Conservation (phyloP, 37 sponge, comb jelly and placozoan species). For the Beroe forskalii region DNA sequence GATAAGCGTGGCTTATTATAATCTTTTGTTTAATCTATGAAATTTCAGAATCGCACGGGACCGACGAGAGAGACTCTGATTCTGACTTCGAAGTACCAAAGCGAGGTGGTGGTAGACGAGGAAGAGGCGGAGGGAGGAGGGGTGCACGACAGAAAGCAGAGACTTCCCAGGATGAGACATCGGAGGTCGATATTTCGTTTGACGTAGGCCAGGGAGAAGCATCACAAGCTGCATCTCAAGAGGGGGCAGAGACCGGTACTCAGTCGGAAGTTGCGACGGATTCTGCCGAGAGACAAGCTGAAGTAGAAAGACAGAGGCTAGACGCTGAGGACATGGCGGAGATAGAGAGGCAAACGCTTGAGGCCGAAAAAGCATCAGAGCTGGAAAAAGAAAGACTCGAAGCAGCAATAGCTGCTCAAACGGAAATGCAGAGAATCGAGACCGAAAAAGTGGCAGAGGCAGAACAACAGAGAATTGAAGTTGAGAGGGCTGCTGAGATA, state of each 20-base stretch:
- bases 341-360: not conserved
- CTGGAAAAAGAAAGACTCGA: conserved; percentile 17
- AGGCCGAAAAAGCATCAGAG: conserved; percentile 14
- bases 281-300: not conserved
- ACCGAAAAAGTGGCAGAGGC: not conserved
- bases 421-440: not conserved
- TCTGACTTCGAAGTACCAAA: conserved; percentile 7
- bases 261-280: not conserved
- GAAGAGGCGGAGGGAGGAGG: not conserved
- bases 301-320: not conserved
- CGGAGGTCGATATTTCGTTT: not conserved
- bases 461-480: not conserved
- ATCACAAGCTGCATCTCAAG: not conserved
- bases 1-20: too few relatives aligned
- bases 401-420: not conserved
- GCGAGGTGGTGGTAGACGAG: not conserved
- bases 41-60: conserved; percentile 1
- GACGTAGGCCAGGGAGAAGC: not conserved
- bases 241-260: not conserved
- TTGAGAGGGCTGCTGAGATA: not conserved
- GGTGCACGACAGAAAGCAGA: not conserved
- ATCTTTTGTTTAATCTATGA: too few relatives aligned
- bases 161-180: not conserved
- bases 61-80: conserved; percentile 16
- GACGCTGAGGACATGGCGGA: not conserved